Conservation (phyloP, 2,797 vertebrate genomes). For the Cephalopachus bancanus region DNA sequence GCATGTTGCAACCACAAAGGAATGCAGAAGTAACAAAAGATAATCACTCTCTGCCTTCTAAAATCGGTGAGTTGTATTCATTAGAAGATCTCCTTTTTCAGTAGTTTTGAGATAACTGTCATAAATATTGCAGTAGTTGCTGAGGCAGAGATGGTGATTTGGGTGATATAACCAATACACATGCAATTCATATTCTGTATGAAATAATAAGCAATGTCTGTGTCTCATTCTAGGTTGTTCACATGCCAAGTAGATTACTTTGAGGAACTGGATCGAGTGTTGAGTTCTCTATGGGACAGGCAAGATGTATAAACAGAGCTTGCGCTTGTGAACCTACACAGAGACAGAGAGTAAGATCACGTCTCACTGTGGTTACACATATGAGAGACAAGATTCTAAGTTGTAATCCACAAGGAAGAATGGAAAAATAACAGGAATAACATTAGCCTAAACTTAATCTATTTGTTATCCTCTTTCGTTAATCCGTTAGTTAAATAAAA, state of each 20-base stretch:
- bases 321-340: neutral
- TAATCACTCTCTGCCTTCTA: neutral
- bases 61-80: neutral
- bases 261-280: neutral
- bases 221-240: neutral
- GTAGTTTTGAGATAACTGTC: neutral
- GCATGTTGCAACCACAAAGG: neutral
- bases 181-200: neutral
- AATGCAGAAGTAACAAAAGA: neutral
- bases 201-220: neutral
- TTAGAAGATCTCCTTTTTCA: neutral
- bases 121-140: neutral
- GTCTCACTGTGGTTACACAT: neutral
- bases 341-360: neutral
- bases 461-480: conserved; percentile 1
- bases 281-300: neutral
- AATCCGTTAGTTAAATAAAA: conserved; percentile 47
- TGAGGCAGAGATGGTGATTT: neutral
- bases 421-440: conserved; percentile 26
- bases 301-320: neutral
- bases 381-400: conserved; percentile 31
- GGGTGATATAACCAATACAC: neutral
- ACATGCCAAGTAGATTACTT: neutral
- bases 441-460: neutral
- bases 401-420: neutral